Base-by-base conservation (phyloP, 2,888 invertebrate genomes). In the Barypeithes pellucidus region DNA sequence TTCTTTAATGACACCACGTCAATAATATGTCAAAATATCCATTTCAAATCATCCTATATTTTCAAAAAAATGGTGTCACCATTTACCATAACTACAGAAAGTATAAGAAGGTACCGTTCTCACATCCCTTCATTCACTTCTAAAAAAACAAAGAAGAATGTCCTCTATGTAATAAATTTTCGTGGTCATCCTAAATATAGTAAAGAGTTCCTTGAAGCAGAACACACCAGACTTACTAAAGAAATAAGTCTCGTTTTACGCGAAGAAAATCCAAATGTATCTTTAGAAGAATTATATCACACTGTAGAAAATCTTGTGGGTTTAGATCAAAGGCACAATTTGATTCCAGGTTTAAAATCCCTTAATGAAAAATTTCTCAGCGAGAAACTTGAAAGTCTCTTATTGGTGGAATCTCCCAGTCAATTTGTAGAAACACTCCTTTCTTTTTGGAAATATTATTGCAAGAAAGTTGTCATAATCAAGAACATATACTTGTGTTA, bases 221-320 rank as follows among this genome's bases (percentile, higher is more conserved):
- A 59, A 50, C 29, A 20, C 4, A 36, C 14, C 16, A 18, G 47
- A 33, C 59, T 67, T 3, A 41, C 33, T 0, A 14, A 67, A n/a
- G 59, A 47, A n/a, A 22, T 67, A n/a, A 60, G 47, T 8, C 20
- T 45, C 20, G 24, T 67, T 20, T 22, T 67, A 12, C 47, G 29
- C 66, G 60, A 50, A 20, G 50, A 67, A 29, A 12, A 67, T 18
- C 14, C 60, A 29, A 60, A 73, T 24, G 41, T 73, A 18, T 75
- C 96, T 3, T 88, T 96, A 73, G 97, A 98, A 87, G 97, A 97
- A 84, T 88, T 97, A 52, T 97, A 96, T 86, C 94, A 96, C 86
- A 95, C 95, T 33, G 98, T 98, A 36, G 97, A 98, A 86, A 97
- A 97, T 88, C 94, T 98, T 92, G 97, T 97, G 87, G 95, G 94